Conservation (phyloP, 2,113 vertebrate species). For the Solea solea region DNA sequence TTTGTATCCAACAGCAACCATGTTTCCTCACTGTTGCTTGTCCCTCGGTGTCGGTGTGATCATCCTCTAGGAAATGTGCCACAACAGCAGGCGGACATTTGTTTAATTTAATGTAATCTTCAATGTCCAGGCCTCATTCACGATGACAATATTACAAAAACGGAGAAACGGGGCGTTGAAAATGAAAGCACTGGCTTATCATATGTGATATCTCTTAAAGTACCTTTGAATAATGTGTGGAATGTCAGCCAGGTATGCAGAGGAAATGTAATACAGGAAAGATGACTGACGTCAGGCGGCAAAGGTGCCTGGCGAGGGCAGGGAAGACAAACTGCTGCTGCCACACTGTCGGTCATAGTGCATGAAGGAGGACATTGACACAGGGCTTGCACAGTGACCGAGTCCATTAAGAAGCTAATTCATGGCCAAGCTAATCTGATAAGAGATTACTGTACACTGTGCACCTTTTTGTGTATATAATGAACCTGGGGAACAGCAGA, state of each 20-base stretch:
- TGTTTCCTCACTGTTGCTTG: conserved; percentile 44
- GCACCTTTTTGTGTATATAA: too few species aligned
- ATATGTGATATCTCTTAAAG: conserved; percentile 58
- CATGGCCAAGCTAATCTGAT: conserved; percentile 38
- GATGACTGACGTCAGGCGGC: conserved; percentile 40
- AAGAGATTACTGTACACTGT: conserved; percentile 12
- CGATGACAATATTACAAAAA: neutral
- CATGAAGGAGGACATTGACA: conserved; percentile 51
- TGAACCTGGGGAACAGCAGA: neutral
- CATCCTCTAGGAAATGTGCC: neutral
- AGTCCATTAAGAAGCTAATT: conserved; percentile 35
- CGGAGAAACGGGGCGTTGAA: neutral
- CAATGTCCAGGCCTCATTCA: neutral
- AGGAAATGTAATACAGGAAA: conserved; percentile 61
- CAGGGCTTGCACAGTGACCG: conserved; percentile 27
- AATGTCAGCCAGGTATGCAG: conserved; percentile 61
- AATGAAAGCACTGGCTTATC: neutral
- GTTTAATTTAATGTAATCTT: conserved; percentile 1
- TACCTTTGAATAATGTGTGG: conserved; percentile 46
- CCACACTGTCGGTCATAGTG: neutral
- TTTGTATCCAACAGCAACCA: conserved; percentile 54
- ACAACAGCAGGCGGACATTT: neutral
- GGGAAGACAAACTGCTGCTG: conserved; percentile 42
- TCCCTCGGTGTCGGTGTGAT: conserved; percentile 2
- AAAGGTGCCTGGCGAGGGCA: conserved; percentile 37